These are phyloP conservation scores for Molorchus minor DNA, from an alignment of 2,888 invertebrate species.

Conservation along the genomic window DNA sequence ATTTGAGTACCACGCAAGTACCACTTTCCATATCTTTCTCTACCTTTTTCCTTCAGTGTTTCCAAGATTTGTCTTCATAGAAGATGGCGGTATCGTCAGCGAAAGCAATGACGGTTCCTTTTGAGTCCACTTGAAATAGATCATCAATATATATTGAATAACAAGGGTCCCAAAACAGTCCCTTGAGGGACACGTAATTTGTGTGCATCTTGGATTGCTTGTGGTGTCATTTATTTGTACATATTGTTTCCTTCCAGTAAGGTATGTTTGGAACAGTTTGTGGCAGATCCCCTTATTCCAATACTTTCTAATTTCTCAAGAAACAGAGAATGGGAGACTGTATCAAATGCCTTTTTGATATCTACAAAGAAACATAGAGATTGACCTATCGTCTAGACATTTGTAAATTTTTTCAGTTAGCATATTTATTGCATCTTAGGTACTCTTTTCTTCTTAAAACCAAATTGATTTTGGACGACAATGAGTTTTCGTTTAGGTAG, in stretches of 20 bases:
- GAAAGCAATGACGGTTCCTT: neutral
- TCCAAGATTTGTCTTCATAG: neutral
- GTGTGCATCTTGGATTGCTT: neutral
- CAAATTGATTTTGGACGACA: too few species aligned
- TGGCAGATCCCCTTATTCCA: neutral
- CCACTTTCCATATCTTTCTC: neutral
- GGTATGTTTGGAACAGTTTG: neutral
- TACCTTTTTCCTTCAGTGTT: neutral
- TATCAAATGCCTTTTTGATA: neutral
- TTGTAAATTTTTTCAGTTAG: neutral
- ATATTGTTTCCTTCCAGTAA: neutral
- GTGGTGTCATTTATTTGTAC: neutral
- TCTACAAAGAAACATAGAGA: neutral
- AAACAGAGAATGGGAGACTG: too few species aligned
- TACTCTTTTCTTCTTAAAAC: too few species aligned
- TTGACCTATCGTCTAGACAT: neutral
- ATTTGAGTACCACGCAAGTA: neutral
- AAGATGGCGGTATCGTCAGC: neutral
- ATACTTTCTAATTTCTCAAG: too few species aligned
- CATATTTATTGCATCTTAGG: neutral
- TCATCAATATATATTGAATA: neutral
- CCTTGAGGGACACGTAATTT: neutral
- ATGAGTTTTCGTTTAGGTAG: neutral
- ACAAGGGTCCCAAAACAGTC: neutral
- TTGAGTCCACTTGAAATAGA: neutral